Evolutionary conservation across 2,888 invertebrate species (phyloP).

Genomic region (Crocallis elinguaria): DNA sequence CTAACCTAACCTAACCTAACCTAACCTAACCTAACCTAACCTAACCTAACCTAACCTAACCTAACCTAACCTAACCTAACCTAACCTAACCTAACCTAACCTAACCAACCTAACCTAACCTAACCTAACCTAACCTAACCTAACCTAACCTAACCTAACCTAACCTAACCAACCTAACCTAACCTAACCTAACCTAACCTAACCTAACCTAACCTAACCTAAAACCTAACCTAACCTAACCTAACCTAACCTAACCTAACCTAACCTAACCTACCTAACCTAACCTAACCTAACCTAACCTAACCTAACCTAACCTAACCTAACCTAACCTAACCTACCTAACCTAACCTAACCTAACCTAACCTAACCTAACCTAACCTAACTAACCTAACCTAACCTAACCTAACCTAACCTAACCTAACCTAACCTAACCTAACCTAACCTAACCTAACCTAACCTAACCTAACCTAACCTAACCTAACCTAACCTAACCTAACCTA

Average conservation of each 20-base stretch:
- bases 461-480: slow-evolving; percentile 23
- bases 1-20: slow-evolving; percentile 9
- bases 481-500: slow-evolving; percentile 24
- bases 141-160: background rate
- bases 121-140: slow-evolving; percentile 4
- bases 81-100: background rate
- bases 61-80: slow-evolving; percentile 9
- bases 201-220: too few species aligned
- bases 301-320: slow-evolving; percentile 29
- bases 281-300: slow-evolving; percentile 22
- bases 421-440: slow-evolving; percentile 26
- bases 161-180: too few species aligned
- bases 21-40: slow-evolving; percentile 9
- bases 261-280: too few species aligned
- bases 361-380: slow-evolving; percentile 23
- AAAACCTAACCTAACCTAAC: background rate
- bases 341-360: slow-evolving; percentile 27
- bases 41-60: slow-evolving; percentile 20
- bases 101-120: too few species aligned
- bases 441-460: slow-evolving; percentile 24
- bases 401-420: slow-evolving; percentile 24
- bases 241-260: background rate
- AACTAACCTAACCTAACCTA: slow-evolving; percentile 25
- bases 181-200: slow-evolving; percentile 21
- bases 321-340: too few species aligned